Evolutionary conservation across 2,797 vertebrate species (phyloP).

Genomic region (Prunella strophiata): DNA sequence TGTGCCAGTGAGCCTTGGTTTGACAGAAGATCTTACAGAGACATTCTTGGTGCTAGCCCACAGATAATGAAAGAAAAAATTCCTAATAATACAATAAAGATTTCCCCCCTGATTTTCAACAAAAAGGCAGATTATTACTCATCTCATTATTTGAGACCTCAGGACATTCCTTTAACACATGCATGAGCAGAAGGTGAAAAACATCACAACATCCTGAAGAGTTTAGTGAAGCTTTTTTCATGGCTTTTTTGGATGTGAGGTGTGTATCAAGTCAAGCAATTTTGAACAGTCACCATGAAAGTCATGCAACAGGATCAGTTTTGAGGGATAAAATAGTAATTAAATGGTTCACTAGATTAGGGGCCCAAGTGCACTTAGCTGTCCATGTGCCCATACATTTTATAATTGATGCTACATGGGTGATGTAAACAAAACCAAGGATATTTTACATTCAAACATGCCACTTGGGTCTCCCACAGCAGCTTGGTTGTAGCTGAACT

Average conservation of each 20-base stretch:
- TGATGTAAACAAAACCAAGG: not conserved
- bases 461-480: not conserved
- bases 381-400: fast-evolving
- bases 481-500: not conserved
- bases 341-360: not conserved
- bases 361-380: not conserved
- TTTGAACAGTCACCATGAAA: not conserved
- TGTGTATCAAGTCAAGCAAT: not conserved
- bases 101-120: not conserved
- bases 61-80: slow-evolving; percentile 20
- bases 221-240: not conserved
- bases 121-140: not conserved
- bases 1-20: not conserved
- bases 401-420: not conserved
- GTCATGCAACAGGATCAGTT: not conserved
- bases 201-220: not conserved
- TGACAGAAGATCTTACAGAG: slow-evolving; percentile 47
- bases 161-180: not conserved
- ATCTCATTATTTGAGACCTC: not conserved
- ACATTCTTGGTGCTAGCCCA: slow-evolving; percentile 22
- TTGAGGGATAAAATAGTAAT: not conserved
- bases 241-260: not conserved
- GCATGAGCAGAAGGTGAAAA: not conserved
- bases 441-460: not conserved
- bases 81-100: not conserved